phyloP scores from a whole-genome alignment of 2,113 vertebrate genomes.

The Entomyzon cyanotis region DNA sequence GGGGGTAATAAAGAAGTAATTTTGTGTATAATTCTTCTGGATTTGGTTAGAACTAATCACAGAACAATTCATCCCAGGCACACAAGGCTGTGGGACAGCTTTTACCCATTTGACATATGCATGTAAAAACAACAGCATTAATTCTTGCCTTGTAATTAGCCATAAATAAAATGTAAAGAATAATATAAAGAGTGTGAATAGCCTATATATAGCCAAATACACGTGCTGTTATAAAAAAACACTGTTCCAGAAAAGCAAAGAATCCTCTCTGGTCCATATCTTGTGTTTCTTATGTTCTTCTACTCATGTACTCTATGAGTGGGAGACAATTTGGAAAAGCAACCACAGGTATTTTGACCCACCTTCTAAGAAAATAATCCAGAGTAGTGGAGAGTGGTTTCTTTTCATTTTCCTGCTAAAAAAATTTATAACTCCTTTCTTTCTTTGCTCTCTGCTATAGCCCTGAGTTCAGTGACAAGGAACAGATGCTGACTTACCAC shows the following conservation, averaged over 20 bases:
- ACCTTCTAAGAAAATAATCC: background rate
- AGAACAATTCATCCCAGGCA: background rate
- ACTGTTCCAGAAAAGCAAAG: background rate
- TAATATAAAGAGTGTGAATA: background rate
- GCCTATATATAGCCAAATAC: background rate
- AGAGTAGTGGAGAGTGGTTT: background rate
- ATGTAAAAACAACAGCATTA: background rate
- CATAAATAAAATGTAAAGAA: background rate
- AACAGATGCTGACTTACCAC: background rate
- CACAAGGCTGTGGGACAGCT: background rate
- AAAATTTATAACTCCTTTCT: background rate
- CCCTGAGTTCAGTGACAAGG: constrained; percentile 1
- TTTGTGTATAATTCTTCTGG: constrained; percentile 1
- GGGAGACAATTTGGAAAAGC: background rate
- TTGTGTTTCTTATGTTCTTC: background rate
- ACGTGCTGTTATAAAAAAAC: background rate
- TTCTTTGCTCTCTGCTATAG: background rate
- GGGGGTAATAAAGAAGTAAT: constrained; percentile 19
- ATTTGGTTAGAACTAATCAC: background rate
- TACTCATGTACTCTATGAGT: background rate
- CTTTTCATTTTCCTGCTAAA: background rate
- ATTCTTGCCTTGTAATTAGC: background rate
- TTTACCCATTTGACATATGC: background rate
- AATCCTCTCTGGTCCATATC: background rate
- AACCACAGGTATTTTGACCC: background rate